These are phyloP conservation scores for Eupithecia subumbrata DNA, from an alignment of 2,888 invertebrate species.

Conservation along the genomic window DNA sequence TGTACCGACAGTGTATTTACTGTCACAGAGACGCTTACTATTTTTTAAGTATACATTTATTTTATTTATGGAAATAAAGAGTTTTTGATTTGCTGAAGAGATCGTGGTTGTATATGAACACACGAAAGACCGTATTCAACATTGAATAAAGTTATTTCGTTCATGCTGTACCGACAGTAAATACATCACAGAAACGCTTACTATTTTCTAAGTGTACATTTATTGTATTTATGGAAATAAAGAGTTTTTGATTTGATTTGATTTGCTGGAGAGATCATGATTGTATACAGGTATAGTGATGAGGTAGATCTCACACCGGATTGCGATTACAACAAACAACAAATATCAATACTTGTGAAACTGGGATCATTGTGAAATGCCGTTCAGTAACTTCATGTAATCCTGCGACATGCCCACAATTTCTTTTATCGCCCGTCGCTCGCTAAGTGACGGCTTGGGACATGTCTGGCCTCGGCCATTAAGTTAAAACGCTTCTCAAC, in stretches of 20 bases:
- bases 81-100: too few relatives aligned
- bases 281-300: too few relatives aligned
- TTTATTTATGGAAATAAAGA: too few relatives aligned
- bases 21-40: too few relatives aligned
- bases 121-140: too few relatives aligned
- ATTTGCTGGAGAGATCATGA: background rate
- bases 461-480: slow-evolving; percentile 58
- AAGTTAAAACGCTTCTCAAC: slow-evolving; percentile 63
- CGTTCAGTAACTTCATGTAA: slow-evolving; percentile 23
- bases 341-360: slow-evolving; percentile 4
- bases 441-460: slow-evolving; percentile 63
- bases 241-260: too few relatives aligned
- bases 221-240: too few relatives aligned
- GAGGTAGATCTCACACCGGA: background rate
- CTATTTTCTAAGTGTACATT: too few relatives aligned
- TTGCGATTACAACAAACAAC: background rate
- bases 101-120: too few relatives aligned
- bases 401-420: slow-evolving; percentile 45
- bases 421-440: slow-evolving; percentile 53
- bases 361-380: slow-evolving; percentile 30
- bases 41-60: too few relatives aligned
- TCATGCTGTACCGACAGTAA: background rate
- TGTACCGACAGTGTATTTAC: background rate
- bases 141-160: background rate
- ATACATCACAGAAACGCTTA: background rate